Base-by-base conservation (phyloP, 2,888 invertebrate species). In the Orchesella flavescens region DNA sequence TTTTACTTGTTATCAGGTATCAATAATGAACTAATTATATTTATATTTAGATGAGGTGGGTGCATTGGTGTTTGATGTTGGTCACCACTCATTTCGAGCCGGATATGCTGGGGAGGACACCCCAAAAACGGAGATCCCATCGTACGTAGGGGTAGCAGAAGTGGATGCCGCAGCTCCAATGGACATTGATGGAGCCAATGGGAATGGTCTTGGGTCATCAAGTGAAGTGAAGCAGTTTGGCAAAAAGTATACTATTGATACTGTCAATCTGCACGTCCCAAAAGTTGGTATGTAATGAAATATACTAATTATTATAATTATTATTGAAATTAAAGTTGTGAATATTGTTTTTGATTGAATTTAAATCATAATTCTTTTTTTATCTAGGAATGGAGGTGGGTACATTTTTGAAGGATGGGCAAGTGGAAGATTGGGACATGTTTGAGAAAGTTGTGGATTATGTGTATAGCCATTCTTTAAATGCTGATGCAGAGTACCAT, bases 351-450 rank as follows among this genome's bases (percentile, higher is more conserved):
- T n/a, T 13, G 46, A 10, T 46, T 10, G 13, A 46, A 46, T 46
- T 46, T 7, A 46, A 46, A 46, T 46, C n/a, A n/a, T n/a, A n/a
- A n/a, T n/a, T n/a, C n/a, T n/a, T n/a, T n/a, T n/a, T n/a, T 66
- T 17, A 59, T 61, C 46, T 55, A 91, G 92, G 92, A 86, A 93
- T 97, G 95, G 98, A 99, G 90, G 93, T 97, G 49, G 93, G 93
- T 76, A 95, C 94, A 4, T 99, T 97, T 90, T 96, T 99, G 94
- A 98, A 98, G 90, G 99, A 99, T 88, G 98, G 99, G 66, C 97
- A 98, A 94, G 95, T 99, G 65, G 99, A 99, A 89, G 98, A 99
- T 90, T 99, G 99, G 99, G 98, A 99, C 89, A 91, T 98, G 84
- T 99, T 99, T 91, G 99, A 99, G 91, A 96, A 97, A 91, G 95